Percentiles rank a stretch among this genome's conserved stretches.
phyloP scores from a whole-genome alignment of 2,888 invertebrate genomes.

The Scaptomyza caliginosa region DNA sequence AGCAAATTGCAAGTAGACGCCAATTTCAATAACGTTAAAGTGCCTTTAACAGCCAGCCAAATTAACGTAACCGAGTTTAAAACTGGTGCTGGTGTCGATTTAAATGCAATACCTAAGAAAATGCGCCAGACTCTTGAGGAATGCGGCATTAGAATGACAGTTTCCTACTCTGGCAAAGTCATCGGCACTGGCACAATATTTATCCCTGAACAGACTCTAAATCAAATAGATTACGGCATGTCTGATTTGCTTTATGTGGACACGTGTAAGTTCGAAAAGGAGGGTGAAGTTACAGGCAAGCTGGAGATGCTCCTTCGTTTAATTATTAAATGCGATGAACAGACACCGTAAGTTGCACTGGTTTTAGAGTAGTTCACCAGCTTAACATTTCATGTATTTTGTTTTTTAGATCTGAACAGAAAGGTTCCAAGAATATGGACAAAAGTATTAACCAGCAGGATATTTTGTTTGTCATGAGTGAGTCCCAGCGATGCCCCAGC shows the following conservation, averaged over 20 bases:
- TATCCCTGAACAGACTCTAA: constrained; percentile 61
- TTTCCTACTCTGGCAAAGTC: constrained; percentile 40
- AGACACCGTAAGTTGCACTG: constrained; percentile 37
- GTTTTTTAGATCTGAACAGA: not conserved
- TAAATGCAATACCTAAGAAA: constrained; percentile 49
- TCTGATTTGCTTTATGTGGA: constrained; percentile 60
- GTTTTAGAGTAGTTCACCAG: too few species aligned
- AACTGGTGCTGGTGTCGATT: constrained; percentile 54
- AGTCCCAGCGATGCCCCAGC: constrained; percentile 54
- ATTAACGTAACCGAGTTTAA: constrained; percentile 79
- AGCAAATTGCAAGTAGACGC: constrained; percentile 50
- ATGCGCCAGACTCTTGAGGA: constrained; percentile 53
- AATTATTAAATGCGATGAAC: constrained; percentile 65
- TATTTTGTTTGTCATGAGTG: constrained; percentile 73
- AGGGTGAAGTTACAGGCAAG: constrained; percentile 49
- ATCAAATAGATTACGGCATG: constrained; percentile 49
- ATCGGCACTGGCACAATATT: constrained; percentile 63
- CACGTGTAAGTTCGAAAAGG: constrained; percentile 45
- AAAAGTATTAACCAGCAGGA: constrained; percentile 56
- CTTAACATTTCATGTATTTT: not conserved
- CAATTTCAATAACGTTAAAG: constrained; percentile 50
- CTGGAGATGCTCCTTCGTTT: constrained; percentile 69
- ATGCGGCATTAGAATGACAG: constrained; percentile 64
- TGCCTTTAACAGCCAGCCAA: constrained; percentile 65
- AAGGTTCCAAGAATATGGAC: constrained; percentile 15